Percentiles rank a stretch among this genome's conserved stretches.
phyloP scores from a whole-genome alignment of 2,888 invertebrate species.

The Itoplectis maculator region DNA sequence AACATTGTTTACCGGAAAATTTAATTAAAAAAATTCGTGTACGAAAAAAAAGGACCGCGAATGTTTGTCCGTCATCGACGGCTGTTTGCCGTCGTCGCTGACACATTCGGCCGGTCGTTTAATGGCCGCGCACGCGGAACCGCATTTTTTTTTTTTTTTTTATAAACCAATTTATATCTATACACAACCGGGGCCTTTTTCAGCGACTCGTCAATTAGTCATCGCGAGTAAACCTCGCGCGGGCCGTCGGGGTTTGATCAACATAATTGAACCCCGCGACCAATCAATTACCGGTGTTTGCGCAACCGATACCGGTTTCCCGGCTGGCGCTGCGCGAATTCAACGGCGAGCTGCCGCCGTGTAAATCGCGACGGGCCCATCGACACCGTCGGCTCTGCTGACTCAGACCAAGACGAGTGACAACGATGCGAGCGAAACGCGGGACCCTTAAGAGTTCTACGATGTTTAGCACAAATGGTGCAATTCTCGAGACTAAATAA shows the following conservation, averaged over 20 bases:
- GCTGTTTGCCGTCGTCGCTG: background rate
- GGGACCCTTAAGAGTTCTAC: background rate
- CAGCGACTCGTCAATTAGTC: constrained; percentile 21
- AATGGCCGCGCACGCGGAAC: background rate
- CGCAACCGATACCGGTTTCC: constrained; percentile 4
- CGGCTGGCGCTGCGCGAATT: constrained; percentile 4
- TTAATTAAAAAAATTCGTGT: background rate
- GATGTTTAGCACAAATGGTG: background rate
- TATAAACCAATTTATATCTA: background rate
- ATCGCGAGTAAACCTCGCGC: constrained; percentile 11
- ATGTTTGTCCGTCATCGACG: no score
- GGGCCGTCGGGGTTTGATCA: constrained; percentile 2
- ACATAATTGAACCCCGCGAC: constrained; percentile 33
- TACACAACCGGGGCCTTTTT: background rate
- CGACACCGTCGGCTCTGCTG: background rate
- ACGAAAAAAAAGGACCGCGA: no score
- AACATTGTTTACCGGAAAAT: background rate
- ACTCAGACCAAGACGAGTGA: background rate
- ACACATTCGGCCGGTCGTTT: background rate
- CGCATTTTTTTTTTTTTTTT: background rate
- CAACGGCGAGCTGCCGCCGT: background rate
- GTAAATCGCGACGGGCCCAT: constrained; percentile 4
- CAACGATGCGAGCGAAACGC: background rate
- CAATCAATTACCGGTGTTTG: constrained; percentile 16
- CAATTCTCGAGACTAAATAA: no score